Percentiles rank a stretch among this genome's conserved stretches.
Evolutionary conservation across 2,888 invertebrate species (phyloP).

Genomic region (Ferrisia virgata): DNA sequence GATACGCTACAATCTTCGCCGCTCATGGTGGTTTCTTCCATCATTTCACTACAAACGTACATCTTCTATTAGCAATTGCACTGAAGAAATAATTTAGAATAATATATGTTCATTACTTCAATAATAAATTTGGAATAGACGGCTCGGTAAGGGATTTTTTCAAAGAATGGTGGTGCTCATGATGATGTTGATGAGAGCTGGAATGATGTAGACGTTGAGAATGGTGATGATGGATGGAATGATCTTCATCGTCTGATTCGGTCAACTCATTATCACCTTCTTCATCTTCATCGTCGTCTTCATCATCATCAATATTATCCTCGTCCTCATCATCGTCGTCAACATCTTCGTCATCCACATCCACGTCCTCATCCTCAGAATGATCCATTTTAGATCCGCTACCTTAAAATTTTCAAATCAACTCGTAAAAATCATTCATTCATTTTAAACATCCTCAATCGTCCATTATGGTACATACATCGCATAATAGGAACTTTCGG

Average conservation of each 20-base stretch:
- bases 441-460: not conserved
- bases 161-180: slow-evolving; percentile 21
- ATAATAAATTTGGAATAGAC: slow-evolving; percentile 31
- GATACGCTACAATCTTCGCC: slow-evolving; percentile 71
- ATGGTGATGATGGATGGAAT: slow-evolving; percentile 30
- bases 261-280: slow-evolving; percentile 48
- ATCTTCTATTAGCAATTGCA: not conserved
- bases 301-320: slow-evolving; percentile 47
- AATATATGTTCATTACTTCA: not conserved
- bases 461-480: not conserved
- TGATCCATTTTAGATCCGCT: slow-evolving; percentile 15
- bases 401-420: not conserved
- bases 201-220: slow-evolving; percentile 13
- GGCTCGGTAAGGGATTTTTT: slow-evolving; percentile 37
- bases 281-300: slow-evolving; percentile 48
- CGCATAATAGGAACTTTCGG: slow-evolving; percentile 40
- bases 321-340: slow-evolving; percentile 50
- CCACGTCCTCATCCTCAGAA: slow-evolving; percentile 39
- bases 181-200: slow-evolving; percentile 11
- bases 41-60: slow-evolving; percentile 55
- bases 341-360: slow-evolving; percentile 51
- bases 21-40: slow-evolving; percentile 63
- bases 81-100: not conserved
- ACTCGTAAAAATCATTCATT: not conserved
- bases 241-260: slow-evolving; percentile 45